These are phyloP conservation scores for Chelonus insularis DNA, from an alignment of 1,140 invertebrate genomes.

Conservation along the genomic window DNA sequence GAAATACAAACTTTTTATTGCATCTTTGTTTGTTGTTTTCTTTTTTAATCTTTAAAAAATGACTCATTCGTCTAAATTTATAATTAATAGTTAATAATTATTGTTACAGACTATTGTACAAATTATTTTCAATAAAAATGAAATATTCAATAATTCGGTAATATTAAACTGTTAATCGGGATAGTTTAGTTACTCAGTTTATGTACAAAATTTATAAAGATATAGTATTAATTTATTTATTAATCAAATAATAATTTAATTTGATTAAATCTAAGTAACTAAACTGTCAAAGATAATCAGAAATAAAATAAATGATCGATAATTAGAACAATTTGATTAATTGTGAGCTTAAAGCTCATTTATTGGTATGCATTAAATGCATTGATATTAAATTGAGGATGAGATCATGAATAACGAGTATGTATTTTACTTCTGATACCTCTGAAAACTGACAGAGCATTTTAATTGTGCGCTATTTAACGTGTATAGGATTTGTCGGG, in stretches of 20 bases:
- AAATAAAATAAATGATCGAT: neutral
- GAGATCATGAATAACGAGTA: neutral
- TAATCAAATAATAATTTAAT: slow-evolving; percentile 27
- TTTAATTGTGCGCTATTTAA: slow-evolving; percentile 50
- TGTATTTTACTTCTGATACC: neutral
- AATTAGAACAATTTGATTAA: neutral
- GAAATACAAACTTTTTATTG: too few species aligned
- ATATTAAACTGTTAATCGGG: slow-evolving; percentile 33
- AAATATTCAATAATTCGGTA: slow-evolving; percentile 43
- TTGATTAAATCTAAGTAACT: slow-evolving; percentile 43
- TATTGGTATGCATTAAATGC: neutral
- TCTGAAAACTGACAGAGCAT: neutral
- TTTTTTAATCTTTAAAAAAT: too few species aligned
- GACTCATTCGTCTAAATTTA: too few species aligned
- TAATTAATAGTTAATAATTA: too few species aligned
- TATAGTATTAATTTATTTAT: neutral
- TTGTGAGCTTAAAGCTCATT: neutral
- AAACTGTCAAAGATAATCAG: slow-evolving; percentile 30
- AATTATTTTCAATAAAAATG: slow-evolving; percentile 39
- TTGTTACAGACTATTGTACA: too few species aligned
- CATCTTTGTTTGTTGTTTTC: too few species aligned
- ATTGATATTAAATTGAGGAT: neutral
- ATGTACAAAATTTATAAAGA: slow-evolving; percentile 22
- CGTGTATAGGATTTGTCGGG: slow-evolving; percentile 53
- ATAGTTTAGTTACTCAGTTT: slow-evolving; percentile 44